Percentiles rank a stretch among this genome's conserved stretches.
These are phyloP conservation scores for Gryon sp. DNA, from an alignment of 1,140 invertebrate genomes.

Conservation along the genomic window DNA sequence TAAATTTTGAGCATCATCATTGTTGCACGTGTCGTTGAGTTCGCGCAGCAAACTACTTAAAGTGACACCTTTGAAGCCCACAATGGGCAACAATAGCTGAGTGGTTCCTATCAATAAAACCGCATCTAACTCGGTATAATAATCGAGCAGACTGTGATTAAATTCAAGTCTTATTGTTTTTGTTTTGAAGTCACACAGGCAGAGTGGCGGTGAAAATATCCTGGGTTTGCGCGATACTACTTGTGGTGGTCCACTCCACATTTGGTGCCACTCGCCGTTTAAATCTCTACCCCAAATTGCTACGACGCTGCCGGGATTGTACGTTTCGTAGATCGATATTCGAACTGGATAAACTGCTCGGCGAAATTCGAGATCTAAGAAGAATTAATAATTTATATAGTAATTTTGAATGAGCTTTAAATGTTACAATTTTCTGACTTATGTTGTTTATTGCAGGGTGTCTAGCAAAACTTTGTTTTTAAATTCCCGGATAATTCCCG, in stretches of 20 bases:
- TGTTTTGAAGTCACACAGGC: slow-evolving; percentile 75
- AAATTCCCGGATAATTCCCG: too few species aligned
- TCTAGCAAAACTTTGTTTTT: too few species aligned
- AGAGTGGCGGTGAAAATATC: slow-evolving; percentile 87
- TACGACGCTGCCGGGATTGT: slow-evolving; percentile 92
- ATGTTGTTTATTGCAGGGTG: too few species aligned
- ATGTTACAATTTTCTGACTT: too few species aligned
- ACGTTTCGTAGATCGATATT: slow-evolving; percentile 92
- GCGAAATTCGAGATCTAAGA: slow-evolving; percentile 86
- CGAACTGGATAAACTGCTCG: slow-evolving; percentile 87
- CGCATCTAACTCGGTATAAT: slow-evolving; percentile 94
- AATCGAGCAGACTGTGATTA: slow-evolving; percentile 88
- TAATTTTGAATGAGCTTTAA: too few species aligned
- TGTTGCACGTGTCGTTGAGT: slow-evolving; percentile 58
- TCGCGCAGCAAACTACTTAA: slow-evolving; percentile 71
- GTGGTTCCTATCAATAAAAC: slow-evolving; percentile 85
- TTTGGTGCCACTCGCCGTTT: slow-evolving; percentile 84
- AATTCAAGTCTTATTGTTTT: slow-evolving; percentile 85
- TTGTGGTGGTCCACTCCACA: slow-evolving; percentile 88
- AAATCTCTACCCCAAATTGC: slow-evolving; percentile 86
- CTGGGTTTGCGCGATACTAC: slow-evolving; percentile 82
- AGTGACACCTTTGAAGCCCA: slow-evolving; percentile 66
- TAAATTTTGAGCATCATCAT: slow-evolving; percentile 73
- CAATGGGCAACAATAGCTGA: slow-evolving; percentile 72
- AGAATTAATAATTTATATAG: background rate